A percentile compares a stretch with the other conserved stretches of the same genome.
These are phyloP conservation scores for Andrena flavipes DNA, from an alignment of 2,888 invertebrate genomes.

Conservation along the genomic window DNA sequence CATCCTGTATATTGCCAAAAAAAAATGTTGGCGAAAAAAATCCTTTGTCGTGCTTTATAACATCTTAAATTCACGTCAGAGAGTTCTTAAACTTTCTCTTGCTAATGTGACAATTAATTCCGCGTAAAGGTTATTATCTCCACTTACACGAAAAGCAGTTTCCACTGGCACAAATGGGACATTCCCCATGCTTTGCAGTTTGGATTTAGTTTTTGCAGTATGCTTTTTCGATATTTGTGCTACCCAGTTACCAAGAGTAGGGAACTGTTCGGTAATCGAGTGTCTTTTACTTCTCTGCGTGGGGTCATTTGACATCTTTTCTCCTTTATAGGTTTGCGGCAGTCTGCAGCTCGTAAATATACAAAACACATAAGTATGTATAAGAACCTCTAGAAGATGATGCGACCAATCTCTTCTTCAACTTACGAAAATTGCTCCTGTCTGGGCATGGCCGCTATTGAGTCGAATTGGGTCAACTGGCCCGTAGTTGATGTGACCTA, in stretches of 20 bases:
- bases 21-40: no score
- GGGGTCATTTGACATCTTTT: conserved; percentile 9
- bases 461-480: conserved; percentile 36
- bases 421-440: conserved; percentile 56
- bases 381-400: neutral
- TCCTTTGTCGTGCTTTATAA: no score
- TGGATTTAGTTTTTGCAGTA: conserved; percentile 48
- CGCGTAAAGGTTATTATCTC: neutral
- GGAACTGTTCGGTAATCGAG: conserved; percentile 77
- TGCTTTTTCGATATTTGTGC: conserved; percentile 71
- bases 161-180: conserved; percentile 29
- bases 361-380: neutral
- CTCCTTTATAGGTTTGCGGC: conserved; percentile 38
- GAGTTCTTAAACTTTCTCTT: no score
- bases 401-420: neutral
- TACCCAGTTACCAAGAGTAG: conserved; percentile 79
- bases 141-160: conserved; percentile 41
- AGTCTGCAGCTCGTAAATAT: conserved; percentile 25
- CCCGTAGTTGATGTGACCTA: conserved; percentile 58
- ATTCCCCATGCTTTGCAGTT: conserved; percentile 33
- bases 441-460: neutral
- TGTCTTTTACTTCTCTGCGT: conserved; percentile 44
- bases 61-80: no score
- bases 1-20: no score
- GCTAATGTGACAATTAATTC: no score